These are phyloP conservation scores for Rhincodon typus DNA, from an alignment of 2,797 vertebrate species.

Conservation along the genomic window DNA sequence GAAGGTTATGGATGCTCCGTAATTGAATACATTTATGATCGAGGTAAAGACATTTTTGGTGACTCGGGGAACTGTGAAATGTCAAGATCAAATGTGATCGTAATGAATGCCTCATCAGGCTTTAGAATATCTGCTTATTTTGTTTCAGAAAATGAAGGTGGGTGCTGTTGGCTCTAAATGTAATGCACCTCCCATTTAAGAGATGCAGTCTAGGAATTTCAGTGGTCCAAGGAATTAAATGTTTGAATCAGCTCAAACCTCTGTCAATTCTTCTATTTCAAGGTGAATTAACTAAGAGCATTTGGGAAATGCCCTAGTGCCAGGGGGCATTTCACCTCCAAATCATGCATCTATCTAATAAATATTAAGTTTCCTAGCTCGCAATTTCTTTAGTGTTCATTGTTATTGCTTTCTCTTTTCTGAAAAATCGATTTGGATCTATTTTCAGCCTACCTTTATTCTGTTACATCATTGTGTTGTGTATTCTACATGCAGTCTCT, in stretches of 20 bases:
- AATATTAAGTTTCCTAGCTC: background rate
- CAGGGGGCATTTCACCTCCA: background rate
- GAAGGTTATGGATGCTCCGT: no score
- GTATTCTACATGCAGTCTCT: background rate
- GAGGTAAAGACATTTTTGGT: no score
- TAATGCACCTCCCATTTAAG: background rate
- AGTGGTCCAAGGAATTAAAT: background rate
- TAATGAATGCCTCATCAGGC: no score
- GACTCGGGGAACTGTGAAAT: no score
- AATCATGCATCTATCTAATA: background rate
- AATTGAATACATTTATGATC: no score
- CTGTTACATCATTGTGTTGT: background rate
- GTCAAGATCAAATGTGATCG: no score
- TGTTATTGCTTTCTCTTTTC: background rate
- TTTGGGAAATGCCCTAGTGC: background rate
- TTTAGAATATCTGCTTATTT: no score
- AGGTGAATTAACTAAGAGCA: background rate
- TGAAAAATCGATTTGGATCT: background rate
- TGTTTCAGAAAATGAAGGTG: background rate
- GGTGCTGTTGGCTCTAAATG: background rate
- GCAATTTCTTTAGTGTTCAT: background rate
- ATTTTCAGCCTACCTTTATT: background rate
- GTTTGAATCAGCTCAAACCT: background rate
- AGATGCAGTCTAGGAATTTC: background rate
- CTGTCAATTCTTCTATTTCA: background rate